A percentile compares a stretch with the other conserved stretches of the same genome.
Conservation (phyloP, 2,888 invertebrate genomes). For the Thysanoteuthis rhombus region DNA sequence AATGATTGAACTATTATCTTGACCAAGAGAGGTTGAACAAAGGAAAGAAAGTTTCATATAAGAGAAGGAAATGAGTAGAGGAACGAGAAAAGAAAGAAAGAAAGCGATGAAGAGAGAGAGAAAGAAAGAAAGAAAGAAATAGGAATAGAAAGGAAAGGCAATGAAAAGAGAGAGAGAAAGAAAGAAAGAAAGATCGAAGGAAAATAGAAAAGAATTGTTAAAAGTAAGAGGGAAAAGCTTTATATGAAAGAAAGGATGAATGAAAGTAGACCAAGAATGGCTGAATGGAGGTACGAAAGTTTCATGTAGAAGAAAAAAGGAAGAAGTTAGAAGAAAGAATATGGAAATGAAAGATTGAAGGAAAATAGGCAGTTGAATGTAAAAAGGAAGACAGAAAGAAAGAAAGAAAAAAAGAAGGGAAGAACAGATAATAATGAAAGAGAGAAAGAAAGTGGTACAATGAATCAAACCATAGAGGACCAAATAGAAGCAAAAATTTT, state of each 20-base stretch:
- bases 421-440: background rate
- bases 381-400: background rate
- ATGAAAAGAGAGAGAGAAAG: no score
- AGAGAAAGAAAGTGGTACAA: background rate
- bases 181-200: no score
- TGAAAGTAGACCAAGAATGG: no score
- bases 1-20: no score
- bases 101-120: no score
- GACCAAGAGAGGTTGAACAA: background rate
- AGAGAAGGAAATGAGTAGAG: background rate
- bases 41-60: rapidly evolving
- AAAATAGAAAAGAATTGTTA: background rate
- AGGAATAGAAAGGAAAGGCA: no score
- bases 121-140: no score
- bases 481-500: background rate
- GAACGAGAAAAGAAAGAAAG: background rate
- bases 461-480: background rate
- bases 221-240: background rate
- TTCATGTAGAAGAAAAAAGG: no score
- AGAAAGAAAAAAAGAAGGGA: background rate
- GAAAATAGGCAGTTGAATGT: background rate
- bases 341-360: background rate
- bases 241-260: background rate
- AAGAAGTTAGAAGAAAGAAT: no score
- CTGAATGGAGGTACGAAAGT: no score